These are phyloP conservation scores for Sarcophaga variegata DNA, from an alignment of 2,888 invertebrate species.

Conservation along the genomic window DNA sequence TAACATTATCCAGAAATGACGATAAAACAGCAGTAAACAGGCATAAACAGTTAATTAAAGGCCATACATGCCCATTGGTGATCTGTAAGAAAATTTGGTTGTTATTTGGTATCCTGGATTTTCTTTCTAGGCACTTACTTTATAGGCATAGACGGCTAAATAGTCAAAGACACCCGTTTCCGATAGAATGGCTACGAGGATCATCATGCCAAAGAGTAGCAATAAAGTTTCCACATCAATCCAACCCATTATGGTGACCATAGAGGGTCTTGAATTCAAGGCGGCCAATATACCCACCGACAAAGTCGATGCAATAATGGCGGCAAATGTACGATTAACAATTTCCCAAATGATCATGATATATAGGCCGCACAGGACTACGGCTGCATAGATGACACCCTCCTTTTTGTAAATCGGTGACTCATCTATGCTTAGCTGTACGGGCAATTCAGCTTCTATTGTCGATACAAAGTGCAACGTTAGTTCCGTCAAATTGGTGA, in stretches of 20 bases:
- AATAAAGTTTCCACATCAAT: constrained; percentile 88
- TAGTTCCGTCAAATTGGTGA: constrained; percentile 74
- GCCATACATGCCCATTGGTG: constrained; percentile 88
- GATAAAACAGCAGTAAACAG: constrained; percentile 87
- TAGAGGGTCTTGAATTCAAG: constrained; percentile 87
- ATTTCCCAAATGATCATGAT: constrained; percentile 89
- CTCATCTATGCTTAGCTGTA: constrained; percentile 85
- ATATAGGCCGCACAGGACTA: constrained; percentile 89
- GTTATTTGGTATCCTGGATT: too few relatives aligned
- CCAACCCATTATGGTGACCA: constrained; percentile 88
- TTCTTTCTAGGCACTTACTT: constrained; percentile 81
- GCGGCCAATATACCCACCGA: constrained; percentile 87
- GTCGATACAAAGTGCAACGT: constrained; percentile 77
- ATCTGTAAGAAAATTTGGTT: constrained; percentile 81
- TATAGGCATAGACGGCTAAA: constrained; percentile 87
- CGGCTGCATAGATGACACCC: constrained; percentile 88
- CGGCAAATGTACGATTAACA: constrained; percentile 88
- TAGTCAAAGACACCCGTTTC: constrained; percentile 92
- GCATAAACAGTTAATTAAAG: constrained; percentile 88
- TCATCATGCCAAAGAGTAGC: constrained; percentile 91
- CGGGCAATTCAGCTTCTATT: constrained; percentile 79
- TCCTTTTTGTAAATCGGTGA: constrained; percentile 85
- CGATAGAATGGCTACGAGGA: constrained; percentile 88
- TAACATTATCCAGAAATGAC: constrained; percentile 90
- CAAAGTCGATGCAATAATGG: constrained; percentile 88